phyloP scores from a whole-genome alignment of 53 echinoderm and acorn worm genomes.

The Stichopus horrens region DNA sequence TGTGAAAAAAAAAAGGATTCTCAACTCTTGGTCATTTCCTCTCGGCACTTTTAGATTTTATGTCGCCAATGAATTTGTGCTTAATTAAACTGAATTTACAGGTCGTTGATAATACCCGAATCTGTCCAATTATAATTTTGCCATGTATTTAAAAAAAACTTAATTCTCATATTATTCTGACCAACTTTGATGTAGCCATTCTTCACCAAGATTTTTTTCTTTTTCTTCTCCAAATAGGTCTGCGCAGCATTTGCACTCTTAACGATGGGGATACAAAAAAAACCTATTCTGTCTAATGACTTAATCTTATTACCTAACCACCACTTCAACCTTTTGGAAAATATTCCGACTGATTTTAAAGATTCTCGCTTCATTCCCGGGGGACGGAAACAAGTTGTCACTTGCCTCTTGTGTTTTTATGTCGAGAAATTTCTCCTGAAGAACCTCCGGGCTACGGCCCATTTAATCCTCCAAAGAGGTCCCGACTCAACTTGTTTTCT shows the following conservation, averaged over 20 bases:
- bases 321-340: slow-evolving; percentile 37
- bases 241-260: background rate
- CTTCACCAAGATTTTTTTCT: too few species aligned
- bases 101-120: too few species aligned
- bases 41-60: too few species aligned
- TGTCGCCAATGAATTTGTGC: too few species aligned
- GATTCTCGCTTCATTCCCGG: background rate
- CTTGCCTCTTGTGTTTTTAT: slow-evolving; percentile 22
- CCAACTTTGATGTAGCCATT: too few species aligned
- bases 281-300: slow-evolving; percentile 13
- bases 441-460: slow-evolving; percentile 37
- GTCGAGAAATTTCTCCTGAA: slow-evolving; percentile 7
- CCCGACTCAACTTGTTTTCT: slow-evolving; percentile 40
- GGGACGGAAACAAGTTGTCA: slow-evolving; percentile 36
- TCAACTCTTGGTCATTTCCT: too few species aligned
- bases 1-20: too few species aligned
- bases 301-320: slow-evolving; percentile 32
- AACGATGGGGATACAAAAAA: background rate
- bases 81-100: too few species aligned
- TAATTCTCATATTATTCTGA: too few species aligned
- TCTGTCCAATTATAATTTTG: too few species aligned
- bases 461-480: slow-evolving; percentile 38
- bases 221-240: background rate
- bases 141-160: too few species aligned
- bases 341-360: slow-evolving; percentile 31